Conservation (phyloP, 2,888 invertebrate species). For the Selenia dentaria region DNA sequence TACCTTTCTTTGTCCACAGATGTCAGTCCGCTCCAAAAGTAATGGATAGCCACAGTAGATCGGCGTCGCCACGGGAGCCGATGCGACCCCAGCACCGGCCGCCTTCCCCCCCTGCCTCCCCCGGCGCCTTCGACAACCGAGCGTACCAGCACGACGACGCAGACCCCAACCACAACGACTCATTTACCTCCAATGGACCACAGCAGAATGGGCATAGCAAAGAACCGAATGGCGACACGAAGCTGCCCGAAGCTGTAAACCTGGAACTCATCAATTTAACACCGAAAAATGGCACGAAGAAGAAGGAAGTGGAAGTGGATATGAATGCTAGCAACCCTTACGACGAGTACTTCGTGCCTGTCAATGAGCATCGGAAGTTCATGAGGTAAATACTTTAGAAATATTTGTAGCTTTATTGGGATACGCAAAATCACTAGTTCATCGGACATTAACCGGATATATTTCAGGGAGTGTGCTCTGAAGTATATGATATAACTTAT, state of each 20-base stretch:
- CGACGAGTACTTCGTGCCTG: slow-evolving; percentile 94
- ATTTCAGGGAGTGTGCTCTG: too few relatives aligned
- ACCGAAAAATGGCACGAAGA: slow-evolving; percentile 85
- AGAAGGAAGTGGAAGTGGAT: slow-evolving; percentile 87
- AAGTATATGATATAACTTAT: too few relatives aligned
- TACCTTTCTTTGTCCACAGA: slow-evolving; percentile 52
- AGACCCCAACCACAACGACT: slow-evolving; percentile 77
- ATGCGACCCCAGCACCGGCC: slow-evolving; percentile 76
- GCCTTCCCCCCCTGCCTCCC: slow-evolving; percentile 66
- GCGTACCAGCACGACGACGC: slow-evolving; percentile 72
- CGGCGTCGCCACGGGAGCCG: slow-evolving; percentile 80
- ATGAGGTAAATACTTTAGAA: slow-evolving; percentile 86
- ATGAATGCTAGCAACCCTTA: slow-evolving; percentile 89
- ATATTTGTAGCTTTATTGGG: too few relatives aligned
- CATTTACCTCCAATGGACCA: slow-evolving; percentile 72
- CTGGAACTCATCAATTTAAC: slow-evolving; percentile 91
- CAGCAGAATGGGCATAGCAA: slow-evolving; percentile 65
- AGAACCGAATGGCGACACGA: slow-evolving; percentile 71
- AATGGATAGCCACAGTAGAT: slow-evolving; percentile 81
- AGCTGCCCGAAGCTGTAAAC: slow-evolving; percentile 89
- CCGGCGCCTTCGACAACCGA: slow-evolving; percentile 76
- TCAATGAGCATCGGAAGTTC: slow-evolving; percentile 93
- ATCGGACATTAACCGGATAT: too few relatives aligned
- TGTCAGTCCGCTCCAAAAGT: slow-evolving; percentile 80
- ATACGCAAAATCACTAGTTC: too few relatives aligned